These are phyloP conservation scores for Delichon dasypus DNA, from an alignment of 2,797 vertebrate genomes.

Conservation along the genomic window DNA sequence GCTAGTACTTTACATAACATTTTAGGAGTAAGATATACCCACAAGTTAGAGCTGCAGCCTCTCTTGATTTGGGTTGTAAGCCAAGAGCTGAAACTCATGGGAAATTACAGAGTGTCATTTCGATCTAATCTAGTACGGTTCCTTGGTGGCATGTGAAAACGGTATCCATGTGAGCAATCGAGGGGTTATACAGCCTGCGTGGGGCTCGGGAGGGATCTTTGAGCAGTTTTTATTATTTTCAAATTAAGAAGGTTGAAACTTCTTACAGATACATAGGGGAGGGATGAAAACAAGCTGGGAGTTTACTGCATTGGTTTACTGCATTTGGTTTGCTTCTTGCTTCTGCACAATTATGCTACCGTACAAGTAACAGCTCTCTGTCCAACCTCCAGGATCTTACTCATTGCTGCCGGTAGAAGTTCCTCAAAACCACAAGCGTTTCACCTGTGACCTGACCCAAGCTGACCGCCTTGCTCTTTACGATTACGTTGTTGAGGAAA, in stretches of 20 bases:
- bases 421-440: slow-evolving; percentile 90
- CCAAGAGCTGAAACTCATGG: background rate
- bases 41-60: background rate
- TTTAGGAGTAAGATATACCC: background rate
- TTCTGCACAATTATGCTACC: background rate
- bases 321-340: background rate
- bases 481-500: slow-evolving; percentile 82
- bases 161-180: background rate
- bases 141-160: background rate
- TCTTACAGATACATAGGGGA: background rate
- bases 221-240: background rate
- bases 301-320: background rate
- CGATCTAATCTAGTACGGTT: fast-evolving
- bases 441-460: slow-evolving; percentile 89
- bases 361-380: slow-evolving; percentile 19
- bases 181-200: fast-evolving
- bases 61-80: background rate
- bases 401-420: slow-evolving; percentile 85
- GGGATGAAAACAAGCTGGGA: background rate
- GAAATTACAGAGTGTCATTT: background rate
- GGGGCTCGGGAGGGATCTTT: background rate
- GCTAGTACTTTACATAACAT: background rate
- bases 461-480: slow-evolving; percentile 92
- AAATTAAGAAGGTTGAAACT: background rate
- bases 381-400: slow-evolving; percentile 80